phyloP scores from a whole-genome alignment of 1,140 invertebrate species.

The Agraylea sexmaculata region DNA sequence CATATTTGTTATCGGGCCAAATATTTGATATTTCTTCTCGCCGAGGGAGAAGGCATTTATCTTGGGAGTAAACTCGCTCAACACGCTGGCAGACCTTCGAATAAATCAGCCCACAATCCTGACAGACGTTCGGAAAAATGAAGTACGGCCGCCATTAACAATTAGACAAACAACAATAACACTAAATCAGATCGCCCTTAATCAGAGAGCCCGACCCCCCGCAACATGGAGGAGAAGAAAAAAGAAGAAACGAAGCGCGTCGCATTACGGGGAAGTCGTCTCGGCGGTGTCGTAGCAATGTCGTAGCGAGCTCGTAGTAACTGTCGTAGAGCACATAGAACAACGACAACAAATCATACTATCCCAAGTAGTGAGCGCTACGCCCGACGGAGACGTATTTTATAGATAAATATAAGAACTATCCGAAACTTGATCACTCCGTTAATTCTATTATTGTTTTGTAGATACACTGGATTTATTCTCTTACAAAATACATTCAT shows the following conservation, averaged over 20 bases:
- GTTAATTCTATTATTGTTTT: too few species aligned
- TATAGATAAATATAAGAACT: too few species aligned
- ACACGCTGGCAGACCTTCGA: too few species aligned
- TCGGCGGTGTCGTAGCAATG: too few species aligned
- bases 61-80: too few species aligned
- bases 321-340: slow-evolving; percentile 13
- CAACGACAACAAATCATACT: slow-evolving; percentile 22
- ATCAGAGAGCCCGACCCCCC: slow-evolving; percentile 18
- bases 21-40: too few species aligned
- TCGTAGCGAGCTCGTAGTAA: neutral
- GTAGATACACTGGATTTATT: too few species aligned
- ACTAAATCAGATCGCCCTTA: slow-evolving; percentile 22
- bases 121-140: slow-evolving; percentile 19
- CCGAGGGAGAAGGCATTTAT: too few species aligned
- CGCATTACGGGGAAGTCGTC: neutral
- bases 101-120: too few species aligned
- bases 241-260: neutral
- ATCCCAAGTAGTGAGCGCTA: slow-evolving; percentile 14
- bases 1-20: too few species aligned
- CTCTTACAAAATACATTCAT: too few species aligned
- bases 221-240: slow-evolving; percentile 5
- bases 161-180: slow-evolving; percentile 23
- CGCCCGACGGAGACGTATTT: slow-evolving; percentile 18
- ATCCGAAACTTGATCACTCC: too few species aligned
- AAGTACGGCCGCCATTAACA: slow-evolving; percentile 22